Evolutionary conservation across 92 coral and sea anemone genomes (phyloP).

Genomic region (Epizoanthus ramosus): DNA sequence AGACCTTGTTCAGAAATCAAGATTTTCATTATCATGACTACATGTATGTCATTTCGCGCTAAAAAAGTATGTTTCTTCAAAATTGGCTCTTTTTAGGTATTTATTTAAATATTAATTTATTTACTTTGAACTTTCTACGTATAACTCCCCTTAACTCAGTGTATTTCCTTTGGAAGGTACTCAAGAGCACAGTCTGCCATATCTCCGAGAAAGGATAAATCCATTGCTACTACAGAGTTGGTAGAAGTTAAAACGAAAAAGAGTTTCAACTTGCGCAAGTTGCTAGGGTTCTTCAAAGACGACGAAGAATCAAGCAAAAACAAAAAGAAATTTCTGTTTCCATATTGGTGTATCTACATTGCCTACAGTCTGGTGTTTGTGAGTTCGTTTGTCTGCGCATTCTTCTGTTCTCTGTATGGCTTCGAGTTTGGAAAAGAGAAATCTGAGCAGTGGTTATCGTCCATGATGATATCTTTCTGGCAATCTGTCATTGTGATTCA

Average conservation of each 20-base stretch:
- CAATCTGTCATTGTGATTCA: constrained; percentile 89
- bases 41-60: too few species aligned
- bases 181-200: constrained; percentile 1
- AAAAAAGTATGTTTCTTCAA: too few species aligned
- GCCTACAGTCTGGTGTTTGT: constrained; percentile 72
- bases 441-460: constrained; percentile 85
- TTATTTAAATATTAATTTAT: too few species aligned
- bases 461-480: constrained; percentile 87
- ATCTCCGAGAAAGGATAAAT: neutral
- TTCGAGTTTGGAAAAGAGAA: constrained; percentile 78
- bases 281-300: constrained; percentile 46
- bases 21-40: too few species aligned
- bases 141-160: too few species aligned
- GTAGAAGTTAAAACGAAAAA: constrained; percentile 29
- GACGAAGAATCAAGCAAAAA: constrained; percentile 52
- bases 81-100: too few species aligned
- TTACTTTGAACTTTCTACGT: too few species aligned
- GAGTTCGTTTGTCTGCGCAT: constrained; percentile 61
- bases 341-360: constrained; percentile 88
- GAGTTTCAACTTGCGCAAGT: constrained; percentile 27
- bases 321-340: constrained; percentile 74
- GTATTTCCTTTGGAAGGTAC: neutral
- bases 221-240: neutral
- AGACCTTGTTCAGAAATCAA: too few species aligned
- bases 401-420: constrained; percentile 81